A percentile compares a stretch with the other conserved stretches of the same genome.
These are phyloP conservation scores for Orius insidiosus DNA, from an alignment of 1,140 invertebrate genomes.

Conservation along the genomic window DNA sequence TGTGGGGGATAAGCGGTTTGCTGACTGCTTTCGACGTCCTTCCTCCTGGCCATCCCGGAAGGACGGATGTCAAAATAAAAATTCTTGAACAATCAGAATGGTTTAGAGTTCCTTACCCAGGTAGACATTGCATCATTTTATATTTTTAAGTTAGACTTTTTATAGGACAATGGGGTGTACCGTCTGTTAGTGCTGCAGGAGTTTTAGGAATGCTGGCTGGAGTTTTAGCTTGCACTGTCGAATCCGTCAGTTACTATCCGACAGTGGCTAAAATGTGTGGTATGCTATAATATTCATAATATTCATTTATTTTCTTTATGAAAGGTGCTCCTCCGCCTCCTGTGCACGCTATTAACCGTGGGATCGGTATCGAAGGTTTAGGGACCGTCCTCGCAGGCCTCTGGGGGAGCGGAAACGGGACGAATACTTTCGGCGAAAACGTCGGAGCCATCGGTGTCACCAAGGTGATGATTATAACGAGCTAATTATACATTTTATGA, in stretches of 20 bases:
- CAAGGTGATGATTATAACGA: no score
- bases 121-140: conserved; percentile 29
- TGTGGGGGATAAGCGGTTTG: conserved; percentile 62
- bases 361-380: conserved; percentile 66
- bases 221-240: conserved; percentile 65
- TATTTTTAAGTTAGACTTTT: no score
- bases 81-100: conserved; percentile 57
- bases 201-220: conserved; percentile 71
- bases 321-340: conserved; percentile 62
- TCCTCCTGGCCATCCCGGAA: conserved; percentile 45
- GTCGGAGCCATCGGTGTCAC: conserved; percentile 72
- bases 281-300: conserved; percentile 25
- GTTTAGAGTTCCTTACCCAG: conserved; percentile 74
- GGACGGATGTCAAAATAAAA: conserved; percentile 58
- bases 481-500: no score
- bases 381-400: conserved; percentile 66
- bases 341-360: conserved; percentile 69
- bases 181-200: conserved; percentile 53
- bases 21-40: conserved; percentile 50
- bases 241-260: conserved; percentile 78
- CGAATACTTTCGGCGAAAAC: conserved; percentile 77
- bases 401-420: conserved; percentile 69
- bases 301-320: no score
- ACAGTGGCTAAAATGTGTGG: conserved; percentile 67
- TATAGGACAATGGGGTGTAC: conserved; percentile 67